phyloP scores from a whole-genome alignment of 1,140 invertebrate genomes.

The Fopius arisanus region DNA sequence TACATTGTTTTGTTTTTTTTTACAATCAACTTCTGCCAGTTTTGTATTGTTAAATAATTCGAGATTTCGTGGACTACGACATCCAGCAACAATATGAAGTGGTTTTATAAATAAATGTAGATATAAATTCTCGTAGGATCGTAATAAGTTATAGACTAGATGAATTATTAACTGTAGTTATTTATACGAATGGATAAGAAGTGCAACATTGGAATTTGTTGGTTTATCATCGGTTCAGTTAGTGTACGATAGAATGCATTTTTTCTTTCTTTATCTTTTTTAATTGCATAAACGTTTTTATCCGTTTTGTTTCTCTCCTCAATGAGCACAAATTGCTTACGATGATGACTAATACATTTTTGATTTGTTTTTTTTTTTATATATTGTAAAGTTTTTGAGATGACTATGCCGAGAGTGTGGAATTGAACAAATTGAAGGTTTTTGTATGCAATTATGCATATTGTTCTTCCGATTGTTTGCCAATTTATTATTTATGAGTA shows the following conservation, averaged over 20 bases:
- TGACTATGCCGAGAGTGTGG: background rate
- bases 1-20: slow-evolving; percentile 35
- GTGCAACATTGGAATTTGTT: background rate
- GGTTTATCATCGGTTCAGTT: background rate
- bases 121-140: slow-evolving; percentile 51
- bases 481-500: background rate
- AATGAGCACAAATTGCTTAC: slow-evolving; percentile 3
- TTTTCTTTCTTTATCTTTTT: background rate
- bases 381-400: background rate
- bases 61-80: background rate
- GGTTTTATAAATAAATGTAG: slow-evolving; percentile 59
- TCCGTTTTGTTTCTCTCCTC: background rate
- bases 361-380: background rate
- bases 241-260: slow-evolving; percentile 3
- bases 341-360: background rate
- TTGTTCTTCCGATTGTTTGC: background rate
- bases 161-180: slow-evolving; percentile 43
- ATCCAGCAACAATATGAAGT: slow-evolving; percentile 45
- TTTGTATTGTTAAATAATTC: slow-evolving; percentile 49
- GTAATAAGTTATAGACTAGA: slow-evolving; percentile 53
- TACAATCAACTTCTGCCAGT: slow-evolving; percentile 51
- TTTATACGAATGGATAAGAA: slow-evolving; percentile 43
- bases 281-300: background rate
- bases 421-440: background rate
- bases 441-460: background rate